These are phyloP conservation scores for Myotis pilosus DNA, from an alignment of 2,797 vertebrate genomes.

Conservation along the genomic window DNA sequence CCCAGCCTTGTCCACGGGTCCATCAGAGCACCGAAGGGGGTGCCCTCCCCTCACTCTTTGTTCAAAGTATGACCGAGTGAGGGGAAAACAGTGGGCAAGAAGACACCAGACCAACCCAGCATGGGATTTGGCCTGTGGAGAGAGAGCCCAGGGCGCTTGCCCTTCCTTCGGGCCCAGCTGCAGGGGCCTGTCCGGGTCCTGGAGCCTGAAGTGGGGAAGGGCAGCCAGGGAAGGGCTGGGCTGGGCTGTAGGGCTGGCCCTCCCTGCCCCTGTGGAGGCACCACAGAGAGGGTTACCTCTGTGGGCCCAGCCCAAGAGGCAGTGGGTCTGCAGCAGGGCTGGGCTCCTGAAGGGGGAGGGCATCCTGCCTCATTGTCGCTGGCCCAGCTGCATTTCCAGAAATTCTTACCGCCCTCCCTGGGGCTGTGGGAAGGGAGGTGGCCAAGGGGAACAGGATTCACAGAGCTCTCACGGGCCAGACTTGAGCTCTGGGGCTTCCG, in stretches of 20 bases:
- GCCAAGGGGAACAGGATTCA: constrained; percentile 21
- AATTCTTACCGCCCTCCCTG: constrained; percentile 7
- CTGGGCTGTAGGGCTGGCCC: background rate
- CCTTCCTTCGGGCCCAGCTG: background rate
- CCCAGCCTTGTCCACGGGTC: background rate
- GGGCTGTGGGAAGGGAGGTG: background rate
- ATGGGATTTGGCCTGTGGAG: background rate
- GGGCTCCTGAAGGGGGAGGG: background rate
- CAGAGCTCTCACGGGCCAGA: background rate
- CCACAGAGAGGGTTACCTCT: background rate
- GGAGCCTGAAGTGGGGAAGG: background rate
- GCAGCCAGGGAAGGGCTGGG: background rate
- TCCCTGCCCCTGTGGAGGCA: background rate
- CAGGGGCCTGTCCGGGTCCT: background rate
- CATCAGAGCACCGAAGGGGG: background rate
- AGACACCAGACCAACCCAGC: background rate
- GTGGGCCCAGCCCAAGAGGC: background rate
- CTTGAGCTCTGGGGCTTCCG: background rate
- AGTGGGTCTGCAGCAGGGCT: background rate
- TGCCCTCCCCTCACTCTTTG: background rate
- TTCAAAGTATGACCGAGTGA: background rate
- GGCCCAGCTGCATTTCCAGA: constrained; percentile 40
- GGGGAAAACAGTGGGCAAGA: background rate
- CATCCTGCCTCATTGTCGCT: constrained; percentile 38
- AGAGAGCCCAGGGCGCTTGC: background rate